Evolutionary conservation across 2,113 vertebrate species (phyloP).

Genomic region (Amphiprion ocellaris): DNA sequence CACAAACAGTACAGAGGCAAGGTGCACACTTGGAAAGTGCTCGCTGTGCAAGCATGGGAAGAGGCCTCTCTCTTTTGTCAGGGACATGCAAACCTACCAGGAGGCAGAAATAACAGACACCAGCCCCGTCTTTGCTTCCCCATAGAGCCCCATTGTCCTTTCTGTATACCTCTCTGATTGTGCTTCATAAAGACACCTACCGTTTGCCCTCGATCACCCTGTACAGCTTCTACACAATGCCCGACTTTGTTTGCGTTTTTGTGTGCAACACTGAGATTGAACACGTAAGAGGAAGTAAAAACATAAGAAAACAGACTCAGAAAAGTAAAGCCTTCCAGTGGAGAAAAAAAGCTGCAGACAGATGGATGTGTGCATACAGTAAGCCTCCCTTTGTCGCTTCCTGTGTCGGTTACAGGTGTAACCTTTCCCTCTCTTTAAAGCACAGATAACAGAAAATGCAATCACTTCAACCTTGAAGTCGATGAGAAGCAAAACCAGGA

Average conservation of each 20-base stretch:
- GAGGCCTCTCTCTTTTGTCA: slow-evolving; percentile 70
- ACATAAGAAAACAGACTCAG: slow-evolving; percentile 32
- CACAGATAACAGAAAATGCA: neutral
- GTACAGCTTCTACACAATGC: slow-evolving; percentile 44
- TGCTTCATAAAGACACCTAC: slow-evolving; percentile 41
- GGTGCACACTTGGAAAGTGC: slow-evolving; percentile 43
- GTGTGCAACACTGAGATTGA: slow-evolving; percentile 11
- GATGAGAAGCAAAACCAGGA: slow-evolving; percentile 11
- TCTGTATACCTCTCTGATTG: slow-evolving; percentile 29
- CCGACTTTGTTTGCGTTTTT: slow-evolving; percentile 18
- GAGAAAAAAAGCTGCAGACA: slow-evolving; percentile 15
- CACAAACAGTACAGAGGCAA: slow-evolving; percentile 60
- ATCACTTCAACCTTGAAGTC: slow-evolving; percentile 40
- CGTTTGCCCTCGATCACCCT: slow-evolving; percentile 31
- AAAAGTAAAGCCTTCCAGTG: neutral
- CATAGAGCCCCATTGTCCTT: slow-evolving; percentile 49
- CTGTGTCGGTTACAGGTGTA: slow-evolving; percentile 47
- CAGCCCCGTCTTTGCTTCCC: slow-evolving; percentile 45
- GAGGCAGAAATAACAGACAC: slow-evolving; percentile 61
- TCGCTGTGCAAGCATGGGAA: slow-evolving; percentile 65
- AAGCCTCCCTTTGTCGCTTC: slow-evolving; percentile 25
- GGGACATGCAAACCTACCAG: slow-evolving; percentile 67
- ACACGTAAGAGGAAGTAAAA: slow-evolving; percentile 52
- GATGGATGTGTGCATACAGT: slow-evolving; percentile 34
- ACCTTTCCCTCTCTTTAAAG: slow-evolving; percentile 23